Evolutionary conservation across 1,140 invertebrate species (phyloP), one percentile per base, ranked within the genome.

Genomic region (Solenopsis invicta): DNA sequence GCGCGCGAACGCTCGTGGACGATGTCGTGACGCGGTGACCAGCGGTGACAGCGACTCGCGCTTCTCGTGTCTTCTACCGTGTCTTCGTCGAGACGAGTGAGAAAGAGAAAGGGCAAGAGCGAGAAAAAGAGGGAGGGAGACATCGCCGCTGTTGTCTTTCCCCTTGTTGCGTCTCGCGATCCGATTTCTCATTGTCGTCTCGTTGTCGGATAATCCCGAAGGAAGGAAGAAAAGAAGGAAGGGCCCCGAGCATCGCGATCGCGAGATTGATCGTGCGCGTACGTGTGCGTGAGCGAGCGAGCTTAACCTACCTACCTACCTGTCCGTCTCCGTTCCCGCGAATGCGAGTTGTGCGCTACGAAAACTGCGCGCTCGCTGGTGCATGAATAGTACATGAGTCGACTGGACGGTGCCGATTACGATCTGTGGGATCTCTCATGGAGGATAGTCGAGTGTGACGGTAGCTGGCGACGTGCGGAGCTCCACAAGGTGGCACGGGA

Each of bases 41-140:
- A 24, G 18, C 50, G 24, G 54, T 75, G 48, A 74, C 69, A 67
- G 64, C 66, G 64, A 84, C 54, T 74, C 34, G 66, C 52, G 50
- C 54, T 37, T 84, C 69, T 84, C 52, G 41, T 74, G 80, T 75
- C 77, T 80, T 80, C 62, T 67, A 48, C 34, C 37, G 52, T 75
- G 34, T 75, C 34, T 75, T 59, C 71, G 4, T 48, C 41, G 6
- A 59, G 54, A 77, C 37, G 37, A 61, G 67, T 48, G 21, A 16
- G 21, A 69, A 4, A 48, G 13, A 45, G 12, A 24, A 41, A 21
- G 45, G 4, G 4, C 16, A n/a, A 3, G n/a, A 45, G 62, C 45
- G 21, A 71, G 52, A 74, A n/a, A 50, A 9, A 24, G 66, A 24
- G 13, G 6, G 21, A 48, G 66, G 3, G 66, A 41, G n/a, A 67